Conservation (phyloP, 2,888 invertebrate species). For the Philonicus albiceps region DNA sequence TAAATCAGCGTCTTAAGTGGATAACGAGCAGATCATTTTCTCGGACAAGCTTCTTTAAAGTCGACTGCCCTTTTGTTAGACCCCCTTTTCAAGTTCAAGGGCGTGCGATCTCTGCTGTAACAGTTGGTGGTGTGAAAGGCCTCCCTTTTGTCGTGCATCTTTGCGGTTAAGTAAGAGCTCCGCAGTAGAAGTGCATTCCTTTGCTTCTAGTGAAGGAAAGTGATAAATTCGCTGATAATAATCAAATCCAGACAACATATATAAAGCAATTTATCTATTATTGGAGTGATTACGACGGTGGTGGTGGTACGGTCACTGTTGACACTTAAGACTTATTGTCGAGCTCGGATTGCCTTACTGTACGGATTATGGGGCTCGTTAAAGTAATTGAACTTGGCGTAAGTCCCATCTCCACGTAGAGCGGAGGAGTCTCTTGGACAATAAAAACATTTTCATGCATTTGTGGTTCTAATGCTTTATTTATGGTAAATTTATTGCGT, state of each 20-base stretch:
- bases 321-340: constrained; percentile 39
- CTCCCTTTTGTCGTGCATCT: neutral
- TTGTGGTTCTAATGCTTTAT: constrained; percentile 14
- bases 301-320: constrained; percentile 17
- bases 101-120: constrained; percentile 14
- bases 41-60: neutral
- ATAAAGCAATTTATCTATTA: constrained; percentile 41
- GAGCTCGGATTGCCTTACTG: constrained; percentile 27
- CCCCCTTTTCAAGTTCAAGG: constrained; percentile 29
- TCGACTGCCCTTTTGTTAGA: constrained; percentile 8
- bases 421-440: neutral
- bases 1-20: neutral
- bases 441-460: constrained; percentile 25
- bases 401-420: constrained; percentile 30
- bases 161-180: constrained; percentile 19
- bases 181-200: constrained; percentile 2
- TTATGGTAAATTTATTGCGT: constrained; percentile 11
- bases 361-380: constrained; percentile 30
- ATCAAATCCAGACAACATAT: constrained; percentile 37
- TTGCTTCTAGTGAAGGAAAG: constrained; percentile 30
- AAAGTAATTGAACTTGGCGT: constrained; percentile 41
- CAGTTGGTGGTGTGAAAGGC: neutral
- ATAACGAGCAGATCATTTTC: constrained; percentile 16
- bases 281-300: constrained; percentile 37
- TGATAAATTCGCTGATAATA: constrained; percentile 40